Conservation (phyloP, 2,888 invertebrate species). For the Orthonevra nobilis region DNA sequence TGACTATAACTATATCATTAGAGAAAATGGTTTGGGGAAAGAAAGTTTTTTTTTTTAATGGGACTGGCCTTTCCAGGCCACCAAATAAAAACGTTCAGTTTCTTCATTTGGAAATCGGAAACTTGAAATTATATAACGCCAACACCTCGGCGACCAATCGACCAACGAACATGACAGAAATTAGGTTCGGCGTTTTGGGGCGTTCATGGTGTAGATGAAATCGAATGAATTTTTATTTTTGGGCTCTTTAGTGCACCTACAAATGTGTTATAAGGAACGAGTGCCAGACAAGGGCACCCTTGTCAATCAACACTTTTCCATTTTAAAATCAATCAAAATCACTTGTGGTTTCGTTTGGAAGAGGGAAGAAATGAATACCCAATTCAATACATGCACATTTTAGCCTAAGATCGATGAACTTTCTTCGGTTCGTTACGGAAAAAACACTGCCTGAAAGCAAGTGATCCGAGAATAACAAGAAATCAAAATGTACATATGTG, state of each 20-base stretch:
- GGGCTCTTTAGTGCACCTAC: constrained; percentile 21
- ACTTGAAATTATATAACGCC: constrained; percentile 68
- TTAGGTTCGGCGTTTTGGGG: neutral
- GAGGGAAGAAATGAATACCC: neutral
- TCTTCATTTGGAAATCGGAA: constrained; percentile 49
- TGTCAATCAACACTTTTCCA: constrained; percentile 66
- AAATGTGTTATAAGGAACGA: constrained; percentile 49
- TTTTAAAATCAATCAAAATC: constrained; percentile 66
- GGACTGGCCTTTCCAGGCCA: constrained; percentile 31
- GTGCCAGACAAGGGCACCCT: constrained; percentile 39
- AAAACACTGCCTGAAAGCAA: constrained; percentile 42
- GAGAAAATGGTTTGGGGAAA: constrained; percentile 62
- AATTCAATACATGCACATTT: neutral
- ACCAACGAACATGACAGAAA: constrained; percentile 40
- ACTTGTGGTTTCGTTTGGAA: constrained; percentile 15
- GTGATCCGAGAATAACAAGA: constrained; percentile 46
- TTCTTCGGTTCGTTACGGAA: constrained; percentile 39
- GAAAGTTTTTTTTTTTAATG: constrained; percentile 17
- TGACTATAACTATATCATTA: constrained; percentile 69
- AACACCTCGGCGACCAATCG: constrained; percentile 59
- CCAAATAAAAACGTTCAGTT: constrained; percentile 10
- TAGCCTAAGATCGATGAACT: constrained; percentile 64
- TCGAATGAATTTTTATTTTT: constrained; percentile 62
- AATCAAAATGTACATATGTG: constrained; percentile 49
- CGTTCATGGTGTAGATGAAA: constrained; percentile 33